Percentiles rank a stretch among this genome's conserved stretches.
These are phyloP conservation scores for Dryoscopus gambensis DNA, from an alignment of 2,113 vertebrate species.

Conservation along the genomic window DNA sequence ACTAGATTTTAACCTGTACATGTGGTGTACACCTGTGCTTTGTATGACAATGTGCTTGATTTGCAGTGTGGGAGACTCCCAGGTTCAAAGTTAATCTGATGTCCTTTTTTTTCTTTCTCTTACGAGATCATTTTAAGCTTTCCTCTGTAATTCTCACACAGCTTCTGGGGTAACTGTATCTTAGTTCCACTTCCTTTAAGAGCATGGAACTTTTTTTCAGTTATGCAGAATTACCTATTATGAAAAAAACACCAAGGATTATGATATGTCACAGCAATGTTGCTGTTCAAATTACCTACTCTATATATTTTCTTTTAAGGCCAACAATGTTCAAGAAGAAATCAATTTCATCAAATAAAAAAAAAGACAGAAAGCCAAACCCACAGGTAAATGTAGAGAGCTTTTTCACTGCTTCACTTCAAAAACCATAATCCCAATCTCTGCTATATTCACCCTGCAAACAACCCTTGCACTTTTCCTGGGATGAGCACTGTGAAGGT, in stretches of 20 bases:
- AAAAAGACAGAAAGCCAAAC: background rate
- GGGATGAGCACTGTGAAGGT: background rate
- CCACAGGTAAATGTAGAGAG: background rate
- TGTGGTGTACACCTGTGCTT: slow-evolving; percentile 60
- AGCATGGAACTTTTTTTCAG: slow-evolving; percentile 16
- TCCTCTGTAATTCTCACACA: slow-evolving; percentile 3
- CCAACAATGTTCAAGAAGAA: background rate
- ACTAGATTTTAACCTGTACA: slow-evolving; percentile 41
- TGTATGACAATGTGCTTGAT: slow-evolving; percentile 35
- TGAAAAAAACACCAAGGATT: background rate
- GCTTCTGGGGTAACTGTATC: slow-evolving; percentile 16
- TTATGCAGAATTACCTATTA: background rate
- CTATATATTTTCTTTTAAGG: background rate
- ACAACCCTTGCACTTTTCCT: background rate
- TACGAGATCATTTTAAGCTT: slow-evolving; percentile 20
- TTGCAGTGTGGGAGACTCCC: slow-evolving; percentile 41
- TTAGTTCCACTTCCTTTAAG: background rate
- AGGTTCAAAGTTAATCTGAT: slow-evolving; percentile 53
- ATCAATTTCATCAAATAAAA: background rate
- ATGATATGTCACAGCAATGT: background rate
- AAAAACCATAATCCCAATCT: background rate
- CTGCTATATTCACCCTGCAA: background rate
- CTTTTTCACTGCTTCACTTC: background rate
- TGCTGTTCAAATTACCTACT: background rate
- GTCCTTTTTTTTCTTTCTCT: slow-evolving; percentile 45